These are phyloP conservation scores for Coracias cyanogaster DNA, from an alignment of 2,797 vertebrate species.

Conservation along the genomic window DNA sequence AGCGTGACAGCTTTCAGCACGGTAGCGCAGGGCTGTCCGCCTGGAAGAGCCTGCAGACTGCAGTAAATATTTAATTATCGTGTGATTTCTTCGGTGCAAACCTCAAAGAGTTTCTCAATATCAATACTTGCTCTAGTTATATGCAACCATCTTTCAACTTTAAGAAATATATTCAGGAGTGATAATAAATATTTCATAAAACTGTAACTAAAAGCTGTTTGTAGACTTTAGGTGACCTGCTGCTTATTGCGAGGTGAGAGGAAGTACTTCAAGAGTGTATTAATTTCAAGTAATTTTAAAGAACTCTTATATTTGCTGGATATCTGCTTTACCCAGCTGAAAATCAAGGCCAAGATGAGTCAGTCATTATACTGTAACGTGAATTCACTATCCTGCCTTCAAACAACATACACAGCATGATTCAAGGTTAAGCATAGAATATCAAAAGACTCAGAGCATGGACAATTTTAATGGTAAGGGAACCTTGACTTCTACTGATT, in stretches of 20 bases:
- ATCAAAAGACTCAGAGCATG: conserved; percentile 67
- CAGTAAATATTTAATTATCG: conserved; percentile 53
- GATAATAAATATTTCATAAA: conserved; percentile 68
- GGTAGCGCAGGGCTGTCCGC: background rate
- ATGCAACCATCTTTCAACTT: conserved; percentile 49
- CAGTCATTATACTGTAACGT: background rate
- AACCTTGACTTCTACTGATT: conserved; percentile 78
- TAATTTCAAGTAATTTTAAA: conserved; percentile 69
- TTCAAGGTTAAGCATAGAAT: conserved; percentile 76
- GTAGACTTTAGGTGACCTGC: conserved; percentile 15
- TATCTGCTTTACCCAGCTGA: conserved; percentile 49
- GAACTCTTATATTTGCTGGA: background rate
- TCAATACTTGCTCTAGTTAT: conserved; percentile 54
- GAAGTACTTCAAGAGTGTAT: conserved; percentile 47
- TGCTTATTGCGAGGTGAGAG: conserved; percentile 33
- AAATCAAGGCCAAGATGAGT: conserved; percentile 60
- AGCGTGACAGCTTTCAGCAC: background rate
- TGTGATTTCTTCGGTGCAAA: conserved; percentile 30
- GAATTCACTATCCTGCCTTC: conserved; percentile 46
- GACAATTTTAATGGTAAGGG: conserved; percentile 75
- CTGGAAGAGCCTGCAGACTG: background rate
- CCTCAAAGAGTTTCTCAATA: conserved; percentile 52
- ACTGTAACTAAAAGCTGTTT: conserved; percentile 34
- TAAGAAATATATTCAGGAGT: conserved; percentile 40
- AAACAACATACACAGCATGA: conserved; percentile 17